phyloP scores from a whole-genome alignment of 2,888 invertebrate species.

The Schrankia costaestrigalis region DNA sequence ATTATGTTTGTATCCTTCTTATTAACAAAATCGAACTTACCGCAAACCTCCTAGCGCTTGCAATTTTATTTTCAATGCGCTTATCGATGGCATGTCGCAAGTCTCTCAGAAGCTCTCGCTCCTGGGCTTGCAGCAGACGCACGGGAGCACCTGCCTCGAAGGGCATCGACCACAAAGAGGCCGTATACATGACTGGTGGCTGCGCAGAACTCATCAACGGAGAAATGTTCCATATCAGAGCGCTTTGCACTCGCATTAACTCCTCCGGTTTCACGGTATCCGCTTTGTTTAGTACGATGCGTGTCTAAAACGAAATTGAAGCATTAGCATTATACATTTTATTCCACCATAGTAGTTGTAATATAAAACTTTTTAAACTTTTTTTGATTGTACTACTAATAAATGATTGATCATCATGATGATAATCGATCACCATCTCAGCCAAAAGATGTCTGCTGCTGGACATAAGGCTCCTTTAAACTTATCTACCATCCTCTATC shows the following conservation, averaged over 20 bases:
- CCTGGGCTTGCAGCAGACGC: slow-evolving; percentile 92
- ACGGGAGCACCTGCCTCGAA: slow-evolving; percentile 91
- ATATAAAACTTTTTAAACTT: no score
- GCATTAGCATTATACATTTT: no score
- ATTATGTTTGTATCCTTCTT: no score
- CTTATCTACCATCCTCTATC: no score
- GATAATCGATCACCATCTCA: no score
- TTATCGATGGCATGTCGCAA: slow-evolving; percentile 91
- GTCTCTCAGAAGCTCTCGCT: slow-evolving; percentile 92
- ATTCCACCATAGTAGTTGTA: no score
- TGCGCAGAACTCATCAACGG: slow-evolving; percentile 96
- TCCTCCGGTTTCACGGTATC: slow-evolving; percentile 96
- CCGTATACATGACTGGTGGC: slow-evolving; percentile 95
- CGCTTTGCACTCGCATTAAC: slow-evolving; percentile 95
- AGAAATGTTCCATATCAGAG: slow-evolving; percentile 97
- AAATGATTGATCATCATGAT: no score
- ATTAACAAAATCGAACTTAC: no score
- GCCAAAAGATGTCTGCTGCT: no score
- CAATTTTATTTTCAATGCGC: slow-evolving; percentile 95
- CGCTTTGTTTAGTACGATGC: slow-evolving; percentile 96
- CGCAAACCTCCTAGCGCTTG: slow-evolving; percentile 96
- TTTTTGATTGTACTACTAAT: no score
- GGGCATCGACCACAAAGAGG: slow-evolving; percentile 92
- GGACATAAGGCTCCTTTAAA: no score
- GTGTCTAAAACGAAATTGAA: slow-evolving; percentile 84